These are phyloP conservation scores for Drosophila nannoptera DNA, from an alignment of 1,140 invertebrate genomes.

Conservation along the genomic window DNA sequence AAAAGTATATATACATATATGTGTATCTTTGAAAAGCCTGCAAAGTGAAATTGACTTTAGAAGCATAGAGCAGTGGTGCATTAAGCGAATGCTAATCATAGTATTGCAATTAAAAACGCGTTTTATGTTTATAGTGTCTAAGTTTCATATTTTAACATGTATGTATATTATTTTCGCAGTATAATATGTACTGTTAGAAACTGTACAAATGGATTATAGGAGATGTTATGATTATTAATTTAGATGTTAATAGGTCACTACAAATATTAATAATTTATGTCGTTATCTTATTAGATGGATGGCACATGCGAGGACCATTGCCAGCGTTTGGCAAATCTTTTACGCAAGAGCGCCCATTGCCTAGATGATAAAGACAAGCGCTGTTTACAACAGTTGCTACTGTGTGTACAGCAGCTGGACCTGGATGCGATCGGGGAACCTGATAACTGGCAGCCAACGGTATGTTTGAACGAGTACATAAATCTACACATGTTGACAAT, in stretches of 20 bases:
- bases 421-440: slow-evolving; percentile 76
- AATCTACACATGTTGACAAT: neutral
- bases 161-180: too few relatives aligned
- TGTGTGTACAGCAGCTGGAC: slow-evolving; percentile 81
- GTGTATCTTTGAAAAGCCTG: neutral
- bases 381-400: slow-evolving; percentile 81
- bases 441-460: slow-evolving; percentile 47
- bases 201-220: too few relatives aligned
- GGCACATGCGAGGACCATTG: slow-evolving; percentile 69
- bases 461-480: slow-evolving; percentile 2
- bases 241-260: neutral
- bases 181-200: too few relatives aligned
- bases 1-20: slow-evolving; percentile 9
- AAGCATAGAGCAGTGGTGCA: slow-evolving; percentile 45
- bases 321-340: slow-evolving; percentile 55
- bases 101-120: slow-evolving; percentile 3
- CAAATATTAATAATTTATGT: slow-evolving; percentile 31
- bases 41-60: slow-evolving; percentile 60
- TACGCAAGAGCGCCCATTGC: slow-evolving; percentile 46
- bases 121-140: neutral
- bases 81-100: slow-evolving; percentile 39
- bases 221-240: neutral
- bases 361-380: slow-evolving; percentile 80
- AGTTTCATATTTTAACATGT: neutral
- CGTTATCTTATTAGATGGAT: slow-evolving; percentile 50